Percentiles rank a stretch among this genome's conserved stretches.
Conservation (phyloP, 2,113 vertebrate species). For the Balaeniceps rex region DNA sequence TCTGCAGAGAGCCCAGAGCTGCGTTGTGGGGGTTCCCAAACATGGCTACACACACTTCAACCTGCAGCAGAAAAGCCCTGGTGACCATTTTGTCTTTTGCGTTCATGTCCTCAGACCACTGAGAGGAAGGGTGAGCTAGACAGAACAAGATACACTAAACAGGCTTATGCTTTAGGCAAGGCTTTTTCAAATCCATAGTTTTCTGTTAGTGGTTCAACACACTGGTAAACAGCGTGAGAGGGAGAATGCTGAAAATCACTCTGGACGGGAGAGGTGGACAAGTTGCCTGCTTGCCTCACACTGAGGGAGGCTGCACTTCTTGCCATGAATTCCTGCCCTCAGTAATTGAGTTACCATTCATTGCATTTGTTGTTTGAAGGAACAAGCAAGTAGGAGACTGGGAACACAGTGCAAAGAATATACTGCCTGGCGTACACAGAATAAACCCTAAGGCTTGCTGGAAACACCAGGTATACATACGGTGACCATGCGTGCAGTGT, state of each 20-base stretch:
- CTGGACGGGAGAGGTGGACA: neutral
- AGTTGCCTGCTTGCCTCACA: neutral
- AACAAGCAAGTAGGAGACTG: neutral
- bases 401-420: neutral
- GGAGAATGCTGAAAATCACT: neutral
- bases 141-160: neutral
- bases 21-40: neutral
- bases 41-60: neutral
- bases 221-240: neutral
- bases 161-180: neutral
- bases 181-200: neutral
- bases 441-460: neutral
- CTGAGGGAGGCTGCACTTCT: neutral
- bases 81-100: neutral
- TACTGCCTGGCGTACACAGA: neutral
- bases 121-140: neutral
- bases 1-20: neutral
- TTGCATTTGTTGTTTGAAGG: neutral
- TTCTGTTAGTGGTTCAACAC: neutral
- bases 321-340: neutral
- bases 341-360: neutral
- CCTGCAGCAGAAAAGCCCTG: neutral
- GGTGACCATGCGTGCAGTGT: fast-evolving
- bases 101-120: neutral
- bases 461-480: fast-evolving